Evolutionary conservation across 2,888 invertebrate genomes (phyloP).

Genomic region (Agriopis marginaria): DNA sequence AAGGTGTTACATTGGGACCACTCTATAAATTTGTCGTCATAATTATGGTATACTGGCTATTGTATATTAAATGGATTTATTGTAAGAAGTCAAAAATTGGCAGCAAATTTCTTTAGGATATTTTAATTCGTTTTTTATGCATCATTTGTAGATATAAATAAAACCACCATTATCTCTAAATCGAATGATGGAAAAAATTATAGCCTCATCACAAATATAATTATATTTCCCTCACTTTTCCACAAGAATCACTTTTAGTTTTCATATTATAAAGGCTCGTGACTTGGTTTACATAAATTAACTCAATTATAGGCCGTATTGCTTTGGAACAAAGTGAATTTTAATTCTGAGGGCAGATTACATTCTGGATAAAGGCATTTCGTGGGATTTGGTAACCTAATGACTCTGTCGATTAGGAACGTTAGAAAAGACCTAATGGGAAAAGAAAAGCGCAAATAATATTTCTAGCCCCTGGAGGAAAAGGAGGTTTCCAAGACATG

Average conservation of each 20-base stretch:
- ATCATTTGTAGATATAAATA: too few species aligned
- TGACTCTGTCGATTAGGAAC: conserved; percentile 18
- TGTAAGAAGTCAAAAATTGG: too few species aligned
- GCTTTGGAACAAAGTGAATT: conserved; percentile 27
- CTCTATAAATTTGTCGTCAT: too few species aligned
- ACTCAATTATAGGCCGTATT: conserved; percentile 19
- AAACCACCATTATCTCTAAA: conserved; percentile 1
- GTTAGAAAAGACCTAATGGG: neutral
- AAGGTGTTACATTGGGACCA: too few species aligned
- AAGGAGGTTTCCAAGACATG: too few species aligned
- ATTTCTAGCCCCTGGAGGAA: too few species aligned
- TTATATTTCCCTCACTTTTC: conserved; percentile 18
- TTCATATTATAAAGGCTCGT: conserved; percentile 10
- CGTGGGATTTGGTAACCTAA: conserved; percentile 16
- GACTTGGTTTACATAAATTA: conserved; percentile 30
- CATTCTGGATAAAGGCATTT: conserved; percentile 11
- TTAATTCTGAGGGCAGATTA: conserved; percentile 29
- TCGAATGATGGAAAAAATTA: conserved; percentile 30
- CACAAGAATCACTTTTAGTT: conserved; percentile 20
- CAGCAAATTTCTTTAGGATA: too few species aligned
- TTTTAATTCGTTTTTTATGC: too few species aligned
- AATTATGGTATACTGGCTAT: too few species aligned
- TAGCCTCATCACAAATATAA: conserved; percentile 31
- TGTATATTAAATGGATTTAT: too few species aligned
- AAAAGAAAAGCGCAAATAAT: neutral